Percentiles rank a stretch among this genome's conserved stretches.
Conservation (phyloP, 2,113 vertebrate genomes). For the Odocoileus hemionus region DNA sequence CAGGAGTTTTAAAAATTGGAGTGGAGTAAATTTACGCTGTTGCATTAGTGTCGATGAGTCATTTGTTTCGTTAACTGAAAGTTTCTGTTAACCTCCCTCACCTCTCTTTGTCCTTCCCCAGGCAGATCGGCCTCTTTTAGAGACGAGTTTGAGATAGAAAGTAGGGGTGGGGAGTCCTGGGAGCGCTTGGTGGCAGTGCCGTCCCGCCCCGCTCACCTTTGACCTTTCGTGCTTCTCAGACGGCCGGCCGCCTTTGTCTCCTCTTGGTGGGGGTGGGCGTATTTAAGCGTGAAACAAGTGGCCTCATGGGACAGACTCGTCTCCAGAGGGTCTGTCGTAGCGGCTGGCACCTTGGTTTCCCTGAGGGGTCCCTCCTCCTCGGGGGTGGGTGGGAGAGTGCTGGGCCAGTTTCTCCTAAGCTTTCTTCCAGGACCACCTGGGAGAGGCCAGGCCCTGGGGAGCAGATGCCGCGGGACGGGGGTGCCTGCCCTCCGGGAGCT, state of each 20-base stretch:
- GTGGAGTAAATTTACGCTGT: neutral
- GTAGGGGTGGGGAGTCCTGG: neutral
- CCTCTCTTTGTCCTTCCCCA: neutral
- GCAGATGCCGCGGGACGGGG: rapidly evolving
- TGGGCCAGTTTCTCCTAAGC: neutral
- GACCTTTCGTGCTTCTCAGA: neutral
- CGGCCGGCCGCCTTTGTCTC: neutral
- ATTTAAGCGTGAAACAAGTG: neutral
- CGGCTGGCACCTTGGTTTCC: neutral
- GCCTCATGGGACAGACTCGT: neutral
- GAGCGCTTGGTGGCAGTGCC: neutral
- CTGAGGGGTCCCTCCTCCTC: neutral
- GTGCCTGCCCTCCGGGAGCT: neutral
- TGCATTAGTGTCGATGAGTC: rapidly evolving
- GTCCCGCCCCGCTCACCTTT: neutral
- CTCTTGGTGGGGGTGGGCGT: neutral
- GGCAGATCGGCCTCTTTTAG: no score
- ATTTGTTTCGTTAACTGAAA: neutral
- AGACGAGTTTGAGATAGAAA: neutral
- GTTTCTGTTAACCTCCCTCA: neutral
- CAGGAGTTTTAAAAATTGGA: neutral
- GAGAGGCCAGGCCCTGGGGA: neutral
- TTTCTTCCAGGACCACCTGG: neutral
- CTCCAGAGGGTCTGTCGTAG: neutral
- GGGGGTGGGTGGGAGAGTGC: rapidly evolving